Percentiles rank a stretch among this genome's conserved stretches.
phyloP scores from a whole-genome alignment of 1,140 invertebrate species.

The Lasioglossum albipes region DNA sequence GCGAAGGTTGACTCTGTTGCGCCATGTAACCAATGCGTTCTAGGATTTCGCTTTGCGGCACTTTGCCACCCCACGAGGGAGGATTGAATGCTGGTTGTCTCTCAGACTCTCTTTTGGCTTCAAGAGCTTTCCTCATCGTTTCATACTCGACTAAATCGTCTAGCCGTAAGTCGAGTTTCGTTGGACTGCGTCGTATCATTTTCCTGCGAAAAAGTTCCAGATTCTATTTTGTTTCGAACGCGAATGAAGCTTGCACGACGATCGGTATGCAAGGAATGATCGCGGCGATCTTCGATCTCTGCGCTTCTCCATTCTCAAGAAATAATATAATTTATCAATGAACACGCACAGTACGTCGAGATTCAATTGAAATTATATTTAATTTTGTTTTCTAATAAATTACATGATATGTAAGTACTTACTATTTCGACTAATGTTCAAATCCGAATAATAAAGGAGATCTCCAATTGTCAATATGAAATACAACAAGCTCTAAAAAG shows the following conservation, averaged over 20 bases:
- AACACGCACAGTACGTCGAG: too few species aligned
- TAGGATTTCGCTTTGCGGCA: constrained; percentile 83
- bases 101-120: constrained; percentile 80
- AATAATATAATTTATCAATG: background rate
- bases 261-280: background rate
- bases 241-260: background rate
- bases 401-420: too few species aligned
- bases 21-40: constrained; percentile 85
- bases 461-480: too few species aligned
- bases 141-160: constrained; percentile 89
- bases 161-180: constrained; percentile 87
- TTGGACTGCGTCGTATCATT: constrained; percentile 89
- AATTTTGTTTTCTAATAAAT: too few species aligned
- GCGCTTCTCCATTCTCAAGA: background rate
- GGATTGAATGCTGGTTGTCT: constrained; percentile 75
- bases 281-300: background rate
- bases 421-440: too few species aligned
- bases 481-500: background rate
- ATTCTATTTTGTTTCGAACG: constrained; percentile 23
- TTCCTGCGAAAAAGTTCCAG: constrained; percentile 59
- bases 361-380: too few species aligned
- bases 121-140: constrained; percentile 79
- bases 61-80: constrained; percentile 79
- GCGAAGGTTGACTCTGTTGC: constrained; percentile 68
- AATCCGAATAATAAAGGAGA: too few species aligned